These are phyloP conservation scores for Fabriciana adippe DNA, from an alignment of 2,888 invertebrate species.

Conservation along the genomic window DNA sequence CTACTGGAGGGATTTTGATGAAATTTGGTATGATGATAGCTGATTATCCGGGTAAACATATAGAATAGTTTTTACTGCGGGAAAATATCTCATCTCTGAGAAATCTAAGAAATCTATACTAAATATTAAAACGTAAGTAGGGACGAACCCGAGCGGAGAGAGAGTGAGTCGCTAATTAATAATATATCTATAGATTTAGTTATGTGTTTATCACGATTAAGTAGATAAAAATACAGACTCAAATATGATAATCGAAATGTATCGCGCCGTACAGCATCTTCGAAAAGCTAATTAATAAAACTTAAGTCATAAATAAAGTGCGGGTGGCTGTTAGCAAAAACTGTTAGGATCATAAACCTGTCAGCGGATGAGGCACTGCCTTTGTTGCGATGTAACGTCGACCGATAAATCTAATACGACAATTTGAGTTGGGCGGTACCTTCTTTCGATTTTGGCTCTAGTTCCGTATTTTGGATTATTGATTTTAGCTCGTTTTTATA, in stretches of 20 bases:
- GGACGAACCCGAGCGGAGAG: too few species aligned
- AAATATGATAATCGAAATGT: constrained; percentile 16
- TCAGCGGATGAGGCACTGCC: constrained; percentile 79
- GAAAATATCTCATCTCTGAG: too few species aligned
- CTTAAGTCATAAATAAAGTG: constrained; percentile 73
- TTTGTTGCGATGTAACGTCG: constrained; percentile 73
- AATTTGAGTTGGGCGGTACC: constrained; percentile 56
- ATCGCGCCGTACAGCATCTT: constrained; percentile 47
- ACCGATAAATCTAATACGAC: constrained; percentile 76
- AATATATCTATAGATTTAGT: too few species aligned
- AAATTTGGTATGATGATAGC: too few species aligned
- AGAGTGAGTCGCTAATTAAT: too few species aligned
- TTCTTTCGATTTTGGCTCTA: constrained; percentile 33
- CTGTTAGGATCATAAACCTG: constrained; percentile 82
- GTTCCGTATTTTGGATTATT: constrained; percentile 9
- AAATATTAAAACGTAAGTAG: too few species aligned
- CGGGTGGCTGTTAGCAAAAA: constrained; percentile 80
- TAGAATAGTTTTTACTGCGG: too few species aligned
- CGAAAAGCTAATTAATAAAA: constrained; percentile 79
- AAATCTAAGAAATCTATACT: too few species aligned
- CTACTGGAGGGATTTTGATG: too few species aligned
- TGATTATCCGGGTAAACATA: too few species aligned
- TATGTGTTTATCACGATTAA: too few species aligned
- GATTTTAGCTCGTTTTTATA: neutral
- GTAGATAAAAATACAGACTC: neutral